phyloP scores from a whole-genome alignment of 1,140 invertebrate species.

The Ips nitidus region DNA sequence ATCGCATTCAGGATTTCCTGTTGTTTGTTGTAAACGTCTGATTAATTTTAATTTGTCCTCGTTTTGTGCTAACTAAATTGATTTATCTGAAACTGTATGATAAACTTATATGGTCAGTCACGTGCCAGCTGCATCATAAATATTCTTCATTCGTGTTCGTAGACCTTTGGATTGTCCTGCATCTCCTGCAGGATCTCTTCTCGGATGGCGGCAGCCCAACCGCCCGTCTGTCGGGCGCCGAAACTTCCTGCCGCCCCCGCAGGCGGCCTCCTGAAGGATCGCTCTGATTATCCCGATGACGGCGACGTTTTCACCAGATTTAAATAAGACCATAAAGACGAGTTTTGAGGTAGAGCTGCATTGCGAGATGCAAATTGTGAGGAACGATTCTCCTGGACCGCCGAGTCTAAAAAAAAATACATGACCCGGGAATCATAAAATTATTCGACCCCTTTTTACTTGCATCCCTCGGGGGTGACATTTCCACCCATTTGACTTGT shows the following conservation, averaged over 20 bases:
- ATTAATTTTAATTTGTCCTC: no score
- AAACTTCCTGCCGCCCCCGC: conserved; percentile 26
- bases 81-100: no score
- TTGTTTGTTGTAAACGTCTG: no score
- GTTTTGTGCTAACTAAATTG: no score
- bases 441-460: no score
- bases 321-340: neutral
- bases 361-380: neutral
- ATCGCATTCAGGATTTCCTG: no score
- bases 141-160: neutral
- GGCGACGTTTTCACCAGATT: conserved; percentile 5
- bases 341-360: neutral
- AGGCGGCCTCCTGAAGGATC: conserved; percentile 19
- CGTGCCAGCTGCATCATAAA: neutral
- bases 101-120: neutral
- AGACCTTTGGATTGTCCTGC: conserved; percentile 5
- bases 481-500: conserved; percentile 12
- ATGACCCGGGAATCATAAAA: neutral
- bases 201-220: conserved; percentile 13
- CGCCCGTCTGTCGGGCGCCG: conserved; percentile 31
- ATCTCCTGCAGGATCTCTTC: conserved; percentile 24
- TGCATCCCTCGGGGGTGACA: neutral
- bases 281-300: conserved; percentile 24
- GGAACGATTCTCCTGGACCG: neutral
- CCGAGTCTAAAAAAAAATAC: neutral